Percentiles rank a stretch among this genome's conserved stretches.
Evolutionary conservation across 2,113 vertebrate genomes (phyloP).

Genomic region (Phodopus roborovskii): DNA sequence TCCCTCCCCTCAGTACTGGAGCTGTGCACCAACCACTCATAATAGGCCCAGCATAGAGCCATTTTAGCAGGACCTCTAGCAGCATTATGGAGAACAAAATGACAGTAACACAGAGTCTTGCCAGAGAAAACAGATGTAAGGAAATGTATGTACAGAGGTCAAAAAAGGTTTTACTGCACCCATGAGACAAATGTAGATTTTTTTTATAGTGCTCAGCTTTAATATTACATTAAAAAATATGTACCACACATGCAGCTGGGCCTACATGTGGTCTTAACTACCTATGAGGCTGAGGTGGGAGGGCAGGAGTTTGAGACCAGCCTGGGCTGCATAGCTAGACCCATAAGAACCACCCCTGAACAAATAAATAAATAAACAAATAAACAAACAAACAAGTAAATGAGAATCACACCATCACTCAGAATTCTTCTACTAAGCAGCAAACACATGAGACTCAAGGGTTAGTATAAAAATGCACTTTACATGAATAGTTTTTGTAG

Average conservation of each 20-base stretch:
- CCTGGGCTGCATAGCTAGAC: not conserved
- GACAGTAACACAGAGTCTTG: not conserved
- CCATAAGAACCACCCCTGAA: not conserved
- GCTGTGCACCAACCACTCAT: not conserved
- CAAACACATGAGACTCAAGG: constrained; percentile 34
- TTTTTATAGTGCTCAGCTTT: not conserved
- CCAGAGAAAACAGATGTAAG: not conserved
- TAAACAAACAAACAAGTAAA: not conserved
- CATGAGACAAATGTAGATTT: not conserved
- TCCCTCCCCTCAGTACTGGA: not conserved
- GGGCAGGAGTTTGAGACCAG: not conserved
- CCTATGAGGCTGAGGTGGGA: not conserved
- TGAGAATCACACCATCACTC: not conserved
- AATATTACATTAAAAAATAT: not conserved
- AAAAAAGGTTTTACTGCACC: not conserved
- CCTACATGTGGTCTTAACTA: not conserved
- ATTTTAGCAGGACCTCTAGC: not conserved
- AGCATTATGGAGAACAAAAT: not conserved
- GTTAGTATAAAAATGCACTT: constrained; percentile 65
- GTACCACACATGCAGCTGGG: not conserved
- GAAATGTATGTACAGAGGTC: not conserved
- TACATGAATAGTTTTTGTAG: constrained; percentile 38
- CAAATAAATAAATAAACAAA: not conserved
- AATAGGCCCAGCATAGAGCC: not conserved
- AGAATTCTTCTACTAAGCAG: constrained; percentile 28